Base-by-base conservation (phyloP, 2,888 invertebrate genomes). In the Epirrhoe tristata region DNA sequence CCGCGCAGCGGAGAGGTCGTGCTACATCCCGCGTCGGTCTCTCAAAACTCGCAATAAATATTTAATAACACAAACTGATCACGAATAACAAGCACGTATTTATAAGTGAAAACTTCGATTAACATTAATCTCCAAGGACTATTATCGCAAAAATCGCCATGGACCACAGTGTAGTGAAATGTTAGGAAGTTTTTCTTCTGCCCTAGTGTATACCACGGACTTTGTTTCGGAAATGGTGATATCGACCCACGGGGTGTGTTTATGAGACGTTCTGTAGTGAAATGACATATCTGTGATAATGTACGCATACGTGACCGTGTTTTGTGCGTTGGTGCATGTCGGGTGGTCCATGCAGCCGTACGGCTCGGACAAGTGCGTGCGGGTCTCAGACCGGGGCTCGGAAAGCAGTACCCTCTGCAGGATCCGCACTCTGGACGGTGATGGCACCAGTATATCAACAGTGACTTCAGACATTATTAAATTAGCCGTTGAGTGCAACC, bases 401-500 rank as follows among this genome's bases (percentile, higher is more conserved):
- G 94, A 93, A 81, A 94, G 90, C 79, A 92, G 94, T 74, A 95
- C 96, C 70, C 94, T 95, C 67, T 97, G 97, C 86, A 94, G 94
- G 80, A 92, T 97, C 79, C 94, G 96, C 74, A 95, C 96, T 72
- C 94, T 97, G 69, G 97, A 97, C 74, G 94, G 95, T 63, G 95
- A 95, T 72, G 95, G 95, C 56, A 94, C 95, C 76, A 96, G 95
- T 79, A 94, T 96, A 74, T 93, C 94, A 74, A 89, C 95, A 71
- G 89, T 95, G 67, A 87, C 94, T 60, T 78, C 96, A 51, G 97
- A 97, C 83, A 96, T 97, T 52, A 95, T 95, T 73, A 95, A 95
- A 71, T 92, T 98, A 73, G 94, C 95, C 74, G 94, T 98, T 73
- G 95, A 95, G 80, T 98, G 98, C 91, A 96, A 96, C 86, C 96